Evolutionary conservation across 2,113 vertebrate genomes (phyloP).

Genomic region (Rhineura floridana): DNA sequence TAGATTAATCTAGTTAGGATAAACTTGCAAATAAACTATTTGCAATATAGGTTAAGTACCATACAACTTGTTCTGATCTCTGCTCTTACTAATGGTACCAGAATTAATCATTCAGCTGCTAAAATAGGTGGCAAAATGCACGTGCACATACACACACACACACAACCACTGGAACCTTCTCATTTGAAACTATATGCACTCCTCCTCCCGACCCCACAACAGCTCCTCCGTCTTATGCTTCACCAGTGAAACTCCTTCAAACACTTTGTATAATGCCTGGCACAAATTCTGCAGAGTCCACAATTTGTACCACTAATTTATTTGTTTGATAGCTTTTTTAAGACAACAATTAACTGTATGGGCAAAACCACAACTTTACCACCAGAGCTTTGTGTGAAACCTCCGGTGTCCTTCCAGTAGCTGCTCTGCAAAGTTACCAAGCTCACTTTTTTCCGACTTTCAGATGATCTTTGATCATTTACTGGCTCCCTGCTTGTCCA

Average conservation of each 20-base stretch:
- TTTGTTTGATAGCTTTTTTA: neutral
- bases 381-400: neutral
- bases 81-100: neutral
- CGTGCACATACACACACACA: neutral
- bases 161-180: neutral
- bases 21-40: no score
- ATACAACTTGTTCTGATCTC: neutral
- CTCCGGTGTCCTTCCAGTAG: neutral
- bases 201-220: neutral
- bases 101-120: neutral
- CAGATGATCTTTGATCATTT: neutral
- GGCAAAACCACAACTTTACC: neutral
- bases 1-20: neutral
- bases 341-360: neutral
- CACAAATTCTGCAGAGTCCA: neutral
- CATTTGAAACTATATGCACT: neutral
- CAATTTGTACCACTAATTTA: neutral
- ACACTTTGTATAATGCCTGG: neutral
- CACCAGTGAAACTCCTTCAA: neutral
- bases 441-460: neutral
- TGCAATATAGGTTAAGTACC: no score
- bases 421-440: neutral
- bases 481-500: neutral
- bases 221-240: neutral
- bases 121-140: neutral